These are phyloP conservation scores for Champsocephalus gunnari DNA, from an alignment of 2,797 vertebrate genomes.

Conservation along the genomic window DNA sequence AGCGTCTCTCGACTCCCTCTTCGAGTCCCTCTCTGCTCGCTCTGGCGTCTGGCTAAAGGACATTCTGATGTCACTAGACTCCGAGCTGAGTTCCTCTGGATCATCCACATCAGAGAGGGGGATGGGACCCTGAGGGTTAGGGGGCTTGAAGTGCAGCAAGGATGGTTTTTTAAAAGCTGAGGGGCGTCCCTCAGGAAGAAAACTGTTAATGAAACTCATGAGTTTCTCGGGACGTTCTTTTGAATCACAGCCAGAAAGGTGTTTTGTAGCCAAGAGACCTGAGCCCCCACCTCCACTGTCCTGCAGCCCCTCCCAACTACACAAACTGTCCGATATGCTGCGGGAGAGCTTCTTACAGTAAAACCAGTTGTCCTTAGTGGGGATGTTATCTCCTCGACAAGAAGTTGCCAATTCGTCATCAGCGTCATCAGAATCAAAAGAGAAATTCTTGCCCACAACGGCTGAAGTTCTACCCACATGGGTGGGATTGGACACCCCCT, in stretches of 20 bases:
- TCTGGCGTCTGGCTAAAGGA: conserved; percentile 76
- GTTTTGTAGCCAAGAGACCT: conserved; percentile 52
- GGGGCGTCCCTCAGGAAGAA: conserved; percentile 80
- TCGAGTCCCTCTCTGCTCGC: conserved; percentile 77
- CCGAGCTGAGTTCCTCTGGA: conserved; percentile 82
- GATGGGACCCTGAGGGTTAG: conserved; percentile 62
- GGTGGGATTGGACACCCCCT: conserved; percentile 77
- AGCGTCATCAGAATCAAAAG: conserved; percentile 89
- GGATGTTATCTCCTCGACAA: conserved; percentile 73
- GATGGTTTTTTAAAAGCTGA: conserved; percentile 76
- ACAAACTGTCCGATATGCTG: conserved; percentile 91
- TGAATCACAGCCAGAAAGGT: conserved; percentile 77
- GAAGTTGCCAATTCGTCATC: conserved; percentile 87
- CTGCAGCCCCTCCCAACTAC: conserved; percentile 86
- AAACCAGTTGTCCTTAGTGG: conserved; percentile 83
- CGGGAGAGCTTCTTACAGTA: conserved; percentile 86
- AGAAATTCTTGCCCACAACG: conserved; percentile 78
- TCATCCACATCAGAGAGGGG: conserved; percentile 88
- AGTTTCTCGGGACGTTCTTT: conserved; percentile 89
- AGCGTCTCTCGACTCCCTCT: conserved; percentile 65
- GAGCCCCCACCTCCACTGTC: conserved; percentile 60
- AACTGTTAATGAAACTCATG: conserved; percentile 84
- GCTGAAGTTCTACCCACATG: conserved; percentile 66
- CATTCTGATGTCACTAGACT: conserved; percentile 80
- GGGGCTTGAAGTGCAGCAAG: conserved; percentile 68